Percentiles rank a stretch among this genome's conserved stretches.
Evolutionary conservation across 92 coral and sea anemone genomes (phyloP).

Genomic region (Parazoanthus atlanticus): DNA sequence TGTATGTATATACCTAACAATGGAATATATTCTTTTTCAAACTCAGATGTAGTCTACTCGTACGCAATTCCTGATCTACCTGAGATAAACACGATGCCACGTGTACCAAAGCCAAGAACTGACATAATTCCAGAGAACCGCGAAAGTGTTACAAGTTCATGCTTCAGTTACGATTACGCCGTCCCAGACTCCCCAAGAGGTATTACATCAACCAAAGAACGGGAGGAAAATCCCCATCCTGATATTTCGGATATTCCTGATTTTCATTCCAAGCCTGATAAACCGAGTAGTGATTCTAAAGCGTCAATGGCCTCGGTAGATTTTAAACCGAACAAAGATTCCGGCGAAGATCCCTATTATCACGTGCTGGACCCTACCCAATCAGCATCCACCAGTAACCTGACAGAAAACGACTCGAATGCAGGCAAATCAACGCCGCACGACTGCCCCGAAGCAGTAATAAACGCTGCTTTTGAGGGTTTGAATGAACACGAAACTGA

Average conservation of each 20-base stretch:
- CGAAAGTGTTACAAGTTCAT: constrained; percentile 2
- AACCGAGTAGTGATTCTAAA: too few species aligned
- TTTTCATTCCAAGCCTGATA: neutral
- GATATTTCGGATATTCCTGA: neutral
- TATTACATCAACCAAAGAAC: neutral
- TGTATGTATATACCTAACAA: too few species aligned
- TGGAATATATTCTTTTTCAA: too few species aligned
- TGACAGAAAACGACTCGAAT: neutral
- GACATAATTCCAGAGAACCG: neutral
- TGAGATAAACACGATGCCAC: constrained; percentile 1
- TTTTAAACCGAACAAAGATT: neutral
- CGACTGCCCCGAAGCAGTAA: constrained; percentile 19
- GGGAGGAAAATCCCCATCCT: neutral
- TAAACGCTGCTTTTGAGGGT: constrained; percentile 30
- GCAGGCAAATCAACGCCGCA: neutral
- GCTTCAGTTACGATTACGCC: constrained; percentile 19
- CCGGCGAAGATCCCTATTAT: constrained; percentile 8
- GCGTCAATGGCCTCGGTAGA: neutral
- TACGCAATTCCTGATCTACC: constrained; percentile 31
- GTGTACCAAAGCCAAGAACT: neutral
- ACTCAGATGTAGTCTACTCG: constrained; percentile 15
- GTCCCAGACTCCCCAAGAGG: constrained; percentile 28
- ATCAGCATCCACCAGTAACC: neutral
- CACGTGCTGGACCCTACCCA: constrained; percentile 5
- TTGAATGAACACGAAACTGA: neutral